A percentile compares a stretch with the other conserved stretches of the same genome.
phyloP scores from a whole-genome alignment of 1,140 invertebrate genomes.

The Steinernema khuongi region DNA sequence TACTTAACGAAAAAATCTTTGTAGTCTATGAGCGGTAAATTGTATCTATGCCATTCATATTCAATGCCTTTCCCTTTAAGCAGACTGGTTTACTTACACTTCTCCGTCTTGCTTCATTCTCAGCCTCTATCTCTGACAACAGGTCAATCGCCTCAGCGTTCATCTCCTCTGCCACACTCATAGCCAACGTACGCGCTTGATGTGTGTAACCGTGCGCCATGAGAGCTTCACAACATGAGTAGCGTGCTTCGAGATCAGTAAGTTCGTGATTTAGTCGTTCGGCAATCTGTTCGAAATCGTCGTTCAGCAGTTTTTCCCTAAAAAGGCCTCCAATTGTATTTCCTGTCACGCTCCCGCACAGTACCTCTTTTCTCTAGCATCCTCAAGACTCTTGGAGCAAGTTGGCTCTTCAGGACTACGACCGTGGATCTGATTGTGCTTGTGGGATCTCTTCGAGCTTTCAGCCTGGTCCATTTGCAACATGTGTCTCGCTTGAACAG shows the following conservation, averaged over 20 bases:
- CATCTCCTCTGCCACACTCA: slow-evolving; percentile 14
- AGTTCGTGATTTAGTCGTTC: not conserved
- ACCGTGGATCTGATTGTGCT: too few relatives aligned
- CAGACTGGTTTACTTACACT: too few relatives aligned
- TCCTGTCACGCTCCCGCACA: not conserved
- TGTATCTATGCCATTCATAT: too few relatives aligned
- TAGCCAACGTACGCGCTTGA: not conserved
- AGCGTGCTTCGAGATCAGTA: not conserved
- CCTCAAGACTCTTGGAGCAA: not conserved
- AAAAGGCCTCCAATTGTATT: not conserved
- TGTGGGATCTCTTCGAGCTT: not conserved
- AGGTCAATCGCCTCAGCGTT: not conserved
- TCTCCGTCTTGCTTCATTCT: too few relatives aligned
- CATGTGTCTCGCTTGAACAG: not conserved
- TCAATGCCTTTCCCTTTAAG: too few relatives aligned
- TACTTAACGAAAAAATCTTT: too few relatives aligned
- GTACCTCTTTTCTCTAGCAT: not conserved
- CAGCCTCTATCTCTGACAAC: not conserved
- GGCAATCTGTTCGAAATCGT: not conserved
- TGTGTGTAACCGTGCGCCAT: slow-evolving; percentile 5
- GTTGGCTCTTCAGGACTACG: too few relatives aligned
- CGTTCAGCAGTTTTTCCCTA: not conserved
- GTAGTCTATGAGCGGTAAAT: too few relatives aligned
- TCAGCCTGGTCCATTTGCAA: not conserved
- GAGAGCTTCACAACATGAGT: not conserved